Conservation (phyloP, 92 coral and sea anemone species). For the Phenganax marumi region DNA sequence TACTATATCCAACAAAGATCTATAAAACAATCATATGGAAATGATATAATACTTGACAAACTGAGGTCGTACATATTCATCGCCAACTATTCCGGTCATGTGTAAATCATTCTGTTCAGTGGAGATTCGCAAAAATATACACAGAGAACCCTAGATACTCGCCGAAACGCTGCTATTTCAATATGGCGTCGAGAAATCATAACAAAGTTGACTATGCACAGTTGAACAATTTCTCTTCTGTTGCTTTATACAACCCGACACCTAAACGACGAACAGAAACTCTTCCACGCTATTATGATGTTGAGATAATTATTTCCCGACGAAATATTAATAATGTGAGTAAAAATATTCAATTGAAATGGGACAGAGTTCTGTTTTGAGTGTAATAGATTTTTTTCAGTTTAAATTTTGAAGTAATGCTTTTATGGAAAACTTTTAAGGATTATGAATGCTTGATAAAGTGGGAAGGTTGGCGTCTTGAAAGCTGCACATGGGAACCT, state of each 20-base stretch:
- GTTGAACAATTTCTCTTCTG: background rate
- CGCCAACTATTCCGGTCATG: background rate
- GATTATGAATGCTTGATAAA: background rate
- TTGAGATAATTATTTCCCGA: background rate
- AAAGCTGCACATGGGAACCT: background rate
- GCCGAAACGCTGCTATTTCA: background rate
- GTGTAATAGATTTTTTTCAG: background rate
- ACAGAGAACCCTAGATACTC: background rate
- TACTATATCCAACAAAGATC: no score
- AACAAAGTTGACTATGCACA: background rate
- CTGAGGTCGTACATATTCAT: no score
- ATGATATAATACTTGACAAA: no score
- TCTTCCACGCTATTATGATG: background rate
- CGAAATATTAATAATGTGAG: background rate
- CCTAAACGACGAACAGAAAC: background rate
- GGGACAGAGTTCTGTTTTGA: background rate
- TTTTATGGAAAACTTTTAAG: background rate
- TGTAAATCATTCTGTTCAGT: background rate
- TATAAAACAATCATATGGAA: no score
- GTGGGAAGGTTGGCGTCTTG: constrained; percentile 17
- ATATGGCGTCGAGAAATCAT: background rate
- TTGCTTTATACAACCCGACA: background rate
- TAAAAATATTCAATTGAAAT: background rate
- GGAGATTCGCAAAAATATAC: background rate
- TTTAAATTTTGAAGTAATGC: background rate